Evolutionary conservation across 1,140 invertebrate genomes (phyloP).

Genomic region (Ruditapes philippinarum): DNA sequence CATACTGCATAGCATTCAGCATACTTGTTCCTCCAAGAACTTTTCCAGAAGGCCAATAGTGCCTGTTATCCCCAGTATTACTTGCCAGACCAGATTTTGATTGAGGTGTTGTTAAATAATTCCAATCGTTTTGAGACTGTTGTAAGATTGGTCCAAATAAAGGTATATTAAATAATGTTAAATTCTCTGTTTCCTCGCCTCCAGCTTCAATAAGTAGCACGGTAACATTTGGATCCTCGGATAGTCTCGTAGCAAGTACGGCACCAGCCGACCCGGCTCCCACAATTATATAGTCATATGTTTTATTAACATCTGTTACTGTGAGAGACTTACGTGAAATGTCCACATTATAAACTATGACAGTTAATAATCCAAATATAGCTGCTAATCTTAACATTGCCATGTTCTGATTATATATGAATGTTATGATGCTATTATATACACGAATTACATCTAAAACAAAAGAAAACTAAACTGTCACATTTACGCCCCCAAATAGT

Average conservation of each 20-base stretch:
- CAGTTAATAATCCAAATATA: background rate
- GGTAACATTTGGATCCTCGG: slow-evolving; percentile 91
- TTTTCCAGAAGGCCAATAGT: slow-evolving; percentile 90
- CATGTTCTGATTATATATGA: too few relatives aligned
- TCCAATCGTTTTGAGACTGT: background rate
- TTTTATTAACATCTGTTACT: background rate
- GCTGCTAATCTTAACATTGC: too few relatives aligned
- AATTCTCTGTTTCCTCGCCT: slow-evolving; percentile 95
- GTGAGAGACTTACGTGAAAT: too few relatives aligned
- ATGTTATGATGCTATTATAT: too few relatives aligned
- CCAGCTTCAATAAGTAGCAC: slow-evolving; percentile 96
- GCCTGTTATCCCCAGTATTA: slow-evolving; percentile 12
- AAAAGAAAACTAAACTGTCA: too few relatives aligned
- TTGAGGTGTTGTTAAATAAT: background rate
- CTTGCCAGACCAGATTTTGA: slow-evolving; percentile 81
- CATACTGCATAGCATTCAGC: slow-evolving; percentile 89
- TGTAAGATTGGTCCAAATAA: background rate
- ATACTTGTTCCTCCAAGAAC: slow-evolving; percentile 74
- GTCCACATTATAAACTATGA: background rate
- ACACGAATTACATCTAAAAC: too few relatives aligned
- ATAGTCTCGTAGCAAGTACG: slow-evolving; percentile 96
- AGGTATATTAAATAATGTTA: slow-evolving; percentile 87
- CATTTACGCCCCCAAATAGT: too few relatives aligned
- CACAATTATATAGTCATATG: slow-evolving; percentile 42
- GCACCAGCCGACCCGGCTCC: slow-evolving; percentile 97